Evolutionary conservation across 2,888 invertebrate genomes (phyloP).

Genomic region (Anorthoa munda): DNA sequence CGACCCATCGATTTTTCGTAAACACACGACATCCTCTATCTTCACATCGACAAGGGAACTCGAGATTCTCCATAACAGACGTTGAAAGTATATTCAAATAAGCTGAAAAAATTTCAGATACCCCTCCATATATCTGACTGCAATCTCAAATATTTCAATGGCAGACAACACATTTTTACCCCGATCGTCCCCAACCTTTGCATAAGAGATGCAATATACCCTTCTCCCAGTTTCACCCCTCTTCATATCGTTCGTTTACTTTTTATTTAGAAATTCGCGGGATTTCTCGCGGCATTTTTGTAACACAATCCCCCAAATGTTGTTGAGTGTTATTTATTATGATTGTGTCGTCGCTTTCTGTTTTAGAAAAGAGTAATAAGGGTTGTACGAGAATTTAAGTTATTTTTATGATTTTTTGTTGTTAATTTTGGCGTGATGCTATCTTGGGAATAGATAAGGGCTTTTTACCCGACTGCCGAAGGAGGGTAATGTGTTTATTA

Average conservation of each 20-base stretch:
- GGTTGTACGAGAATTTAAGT: conserved; percentile 16
- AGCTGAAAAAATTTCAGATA: conserved; percentile 36
- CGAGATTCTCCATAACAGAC: conserved; percentile 11
- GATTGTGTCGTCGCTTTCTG: conserved; percentile 42
- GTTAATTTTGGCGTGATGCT: conserved; percentile 15
- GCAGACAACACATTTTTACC: conserved; percentile 43
- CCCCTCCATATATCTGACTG: conserved; percentile 16
- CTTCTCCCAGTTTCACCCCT: conserved; percentile 8
- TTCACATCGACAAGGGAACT: conserved; percentile 18
- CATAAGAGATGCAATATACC: conserved; percentile 62
- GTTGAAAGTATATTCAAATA: conserved; percentile 51
- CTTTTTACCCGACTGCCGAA: no score
- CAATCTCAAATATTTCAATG: conserved; percentile 52
- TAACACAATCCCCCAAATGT: conserved; percentile 14
- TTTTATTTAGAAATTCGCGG: conserved; percentile 60
- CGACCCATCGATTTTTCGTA: conserved; percentile 25
- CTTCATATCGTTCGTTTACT: conserved; percentile 54
- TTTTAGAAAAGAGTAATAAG: conserved; percentile 32
- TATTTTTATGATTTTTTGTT: conserved; percentile 25
- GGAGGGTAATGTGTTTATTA: no score
- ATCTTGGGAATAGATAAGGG: not conserved
- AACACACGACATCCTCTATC: conserved; percentile 15
- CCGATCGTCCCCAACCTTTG: conserved; percentile 45
- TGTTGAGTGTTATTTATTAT: conserved; percentile 54
- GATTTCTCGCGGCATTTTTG: conserved; percentile 51